Conservation (phyloP, 2,113 vertebrate species). For the Triplophysa tibetana region DNA sequence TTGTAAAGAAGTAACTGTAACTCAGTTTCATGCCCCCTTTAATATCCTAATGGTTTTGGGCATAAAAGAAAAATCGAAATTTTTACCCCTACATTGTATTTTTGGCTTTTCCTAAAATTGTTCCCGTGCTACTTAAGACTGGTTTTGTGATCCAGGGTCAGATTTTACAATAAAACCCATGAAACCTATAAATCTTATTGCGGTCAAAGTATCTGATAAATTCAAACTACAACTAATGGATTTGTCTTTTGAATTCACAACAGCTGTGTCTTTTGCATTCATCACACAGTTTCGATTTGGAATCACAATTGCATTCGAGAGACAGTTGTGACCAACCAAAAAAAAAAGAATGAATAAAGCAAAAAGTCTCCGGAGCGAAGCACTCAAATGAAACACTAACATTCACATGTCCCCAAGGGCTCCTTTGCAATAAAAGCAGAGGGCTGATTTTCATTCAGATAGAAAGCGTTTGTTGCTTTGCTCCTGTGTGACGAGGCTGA, state of each 20-base stretch:
- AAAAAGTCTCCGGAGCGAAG: constrained; percentile 39
- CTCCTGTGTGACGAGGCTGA: constrained; percentile 45
- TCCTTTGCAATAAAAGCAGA: constrained; percentile 55
- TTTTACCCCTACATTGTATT: no score
- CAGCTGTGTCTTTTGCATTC: not conserved
- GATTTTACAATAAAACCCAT: no score
- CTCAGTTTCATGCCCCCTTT: no score
- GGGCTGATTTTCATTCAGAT: constrained; percentile 66
- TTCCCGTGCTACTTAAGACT: no score
- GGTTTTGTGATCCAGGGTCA: no score
- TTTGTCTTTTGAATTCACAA: not conserved
- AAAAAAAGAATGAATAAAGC: not conserved
- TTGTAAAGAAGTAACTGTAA: no score
- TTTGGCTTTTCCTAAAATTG: no score
- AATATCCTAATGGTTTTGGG: no score
- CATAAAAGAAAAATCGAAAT: no score
- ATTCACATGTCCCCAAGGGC: constrained; percentile 55
- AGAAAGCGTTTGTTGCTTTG: constrained; percentile 50
- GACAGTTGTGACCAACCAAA: constrained; percentile 1
- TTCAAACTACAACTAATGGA: not conserved
- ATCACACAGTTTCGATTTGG: constrained; percentile 17
- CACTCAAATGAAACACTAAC: constrained; percentile 54
- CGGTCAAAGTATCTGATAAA: not conserved
- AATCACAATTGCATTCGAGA: constrained; percentile 32
- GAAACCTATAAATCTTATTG: not conserved